phyloP scores from a whole-genome alignment of 2,113 vertebrate genomes.

The Xyliphius kryptos region DNA sequence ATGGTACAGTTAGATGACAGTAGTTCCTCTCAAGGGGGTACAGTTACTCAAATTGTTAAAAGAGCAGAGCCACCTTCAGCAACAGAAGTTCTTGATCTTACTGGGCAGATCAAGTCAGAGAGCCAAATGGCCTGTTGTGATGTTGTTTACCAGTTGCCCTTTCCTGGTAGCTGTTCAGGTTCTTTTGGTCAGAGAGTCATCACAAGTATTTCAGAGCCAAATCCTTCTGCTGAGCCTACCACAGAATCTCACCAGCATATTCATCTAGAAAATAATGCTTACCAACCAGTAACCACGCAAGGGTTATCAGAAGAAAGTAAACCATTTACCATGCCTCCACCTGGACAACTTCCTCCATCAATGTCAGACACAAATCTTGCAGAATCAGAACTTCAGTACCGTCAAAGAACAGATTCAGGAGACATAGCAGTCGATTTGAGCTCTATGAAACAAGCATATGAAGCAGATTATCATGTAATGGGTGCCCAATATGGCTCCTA shows the following conservation, averaged over 20 bases:
- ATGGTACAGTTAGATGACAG: conserved; percentile 86
- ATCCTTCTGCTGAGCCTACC: conserved; percentile 44
- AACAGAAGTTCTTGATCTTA: conserved; percentile 82
- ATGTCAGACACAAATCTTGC: conserved; percentile 93
- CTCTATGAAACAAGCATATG: conserved; percentile 84
- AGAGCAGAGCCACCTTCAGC: conserved; percentile 60
- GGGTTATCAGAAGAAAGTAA: conserved; percentile 71
- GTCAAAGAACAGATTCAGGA: conserved; percentile 70
- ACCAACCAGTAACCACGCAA: too few species aligned
- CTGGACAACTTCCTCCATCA: conserved; percentile 82
- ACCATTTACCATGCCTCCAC: conserved; percentile 61
- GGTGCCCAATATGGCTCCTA: conserved; percentile 91
- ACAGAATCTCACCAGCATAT: conserved; percentile 54
- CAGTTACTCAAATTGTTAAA: conserved; percentile 84
- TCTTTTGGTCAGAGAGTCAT: conserved; percentile 76
- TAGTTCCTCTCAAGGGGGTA: conserved; percentile 59
- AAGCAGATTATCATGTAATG: conserved; percentile 77
- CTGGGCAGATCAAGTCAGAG: conserved; percentile 79
- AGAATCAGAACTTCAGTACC: conserved; percentile 74
- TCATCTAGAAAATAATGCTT: conserved; percentile 58
- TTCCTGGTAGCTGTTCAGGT: conserved; percentile 81
- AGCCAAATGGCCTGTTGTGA: conserved; percentile 93
- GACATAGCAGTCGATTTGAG: conserved; percentile 82
- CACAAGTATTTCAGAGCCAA: conserved; percentile 69
- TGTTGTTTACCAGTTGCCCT: conserved; percentile 94